These are phyloP conservation scores for Calephelis nemesis DNA, from an alignment of 1,140 invertebrate genomes.

Conservation along the genomic window DNA sequence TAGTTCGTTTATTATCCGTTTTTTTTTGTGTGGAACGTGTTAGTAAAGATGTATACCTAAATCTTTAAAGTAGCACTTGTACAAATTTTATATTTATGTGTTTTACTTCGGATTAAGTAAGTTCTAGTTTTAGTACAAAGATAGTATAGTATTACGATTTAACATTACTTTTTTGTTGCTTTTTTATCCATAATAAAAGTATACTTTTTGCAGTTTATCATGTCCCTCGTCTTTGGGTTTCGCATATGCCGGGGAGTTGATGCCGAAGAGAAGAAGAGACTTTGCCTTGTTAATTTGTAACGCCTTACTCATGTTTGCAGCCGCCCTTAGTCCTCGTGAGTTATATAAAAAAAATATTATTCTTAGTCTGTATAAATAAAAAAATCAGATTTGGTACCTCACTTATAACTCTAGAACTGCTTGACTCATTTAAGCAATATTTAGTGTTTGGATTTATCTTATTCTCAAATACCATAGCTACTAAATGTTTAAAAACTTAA, in stretches of 20 bases:
- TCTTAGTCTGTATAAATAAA: background rate
- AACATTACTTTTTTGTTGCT: no score
- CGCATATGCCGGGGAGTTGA: slow-evolving; percentile 56
- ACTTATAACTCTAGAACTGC: no score
- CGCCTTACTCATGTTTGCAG: slow-evolving; percentile 49
- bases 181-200: background rate
- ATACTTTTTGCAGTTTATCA: slow-evolving; percentile 44
- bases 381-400: background rate
- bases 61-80: no score
- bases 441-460: background rate
- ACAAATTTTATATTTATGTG: no score
- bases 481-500: no score
- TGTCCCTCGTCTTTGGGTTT: slow-evolving; percentile 57
- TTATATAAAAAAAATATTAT: background rate
- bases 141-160: no score
- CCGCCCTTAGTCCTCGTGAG: slow-evolving; percentile 50
- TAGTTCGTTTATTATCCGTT: background rate
- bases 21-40: no score
- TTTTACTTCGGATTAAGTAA: no score
- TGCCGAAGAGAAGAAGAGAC: slow-evolving; percentile 48
- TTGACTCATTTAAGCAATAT: no score
- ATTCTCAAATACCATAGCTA: background rate
- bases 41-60: no score
- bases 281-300: slow-evolving; percentile 48
- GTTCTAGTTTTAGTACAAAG: no score